Evolutionary conservation across 2,797 vertebrate species (phyloP).

Genomic region (Hybognathus amarus): DNA sequence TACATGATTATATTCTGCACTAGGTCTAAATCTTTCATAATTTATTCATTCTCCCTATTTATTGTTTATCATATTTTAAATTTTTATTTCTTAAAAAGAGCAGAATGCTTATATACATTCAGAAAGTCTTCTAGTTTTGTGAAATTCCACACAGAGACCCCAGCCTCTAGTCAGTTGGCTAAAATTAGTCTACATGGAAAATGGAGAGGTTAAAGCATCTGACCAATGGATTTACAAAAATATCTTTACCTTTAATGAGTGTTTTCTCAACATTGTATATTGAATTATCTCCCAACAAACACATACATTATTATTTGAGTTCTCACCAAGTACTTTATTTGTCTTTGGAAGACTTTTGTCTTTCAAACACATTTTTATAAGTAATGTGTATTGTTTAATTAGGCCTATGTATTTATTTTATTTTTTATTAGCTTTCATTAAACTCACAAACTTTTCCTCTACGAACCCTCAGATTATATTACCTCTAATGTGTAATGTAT

Average conservation of each 20-base stretch:
- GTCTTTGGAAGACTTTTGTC: not conserved
- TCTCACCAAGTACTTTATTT: not conserved
- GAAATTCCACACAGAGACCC: not conserved
- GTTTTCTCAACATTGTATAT: not conserved
- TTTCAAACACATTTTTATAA: not conserved
- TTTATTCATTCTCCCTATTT: not conserved
- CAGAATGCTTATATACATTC: not conserved
- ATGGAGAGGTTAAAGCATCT: not conserved
- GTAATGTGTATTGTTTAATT: not conserved
- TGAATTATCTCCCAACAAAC: not conserved
- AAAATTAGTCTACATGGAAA: not conserved
- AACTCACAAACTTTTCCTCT: not conserved
- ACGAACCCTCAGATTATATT: not conserved
- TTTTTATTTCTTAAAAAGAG: not conserved
- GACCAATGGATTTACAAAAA: not conserved
- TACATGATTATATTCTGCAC: not conserved
- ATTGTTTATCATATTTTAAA: not conserved
- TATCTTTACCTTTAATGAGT: not conserved
- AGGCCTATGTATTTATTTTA: not conserved
- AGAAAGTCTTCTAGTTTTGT: not conserved
- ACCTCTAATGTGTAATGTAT: not conserved
- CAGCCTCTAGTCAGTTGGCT: not conserved
- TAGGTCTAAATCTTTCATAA: not conserved
- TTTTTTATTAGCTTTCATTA: not conserved
- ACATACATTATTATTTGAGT: not conserved